Percentiles rank a stretch among this genome's conserved stretches.
Conservation (phyloP, 2,888 invertebrate genomes). For the Siphlonurus alternatus region DNA sequence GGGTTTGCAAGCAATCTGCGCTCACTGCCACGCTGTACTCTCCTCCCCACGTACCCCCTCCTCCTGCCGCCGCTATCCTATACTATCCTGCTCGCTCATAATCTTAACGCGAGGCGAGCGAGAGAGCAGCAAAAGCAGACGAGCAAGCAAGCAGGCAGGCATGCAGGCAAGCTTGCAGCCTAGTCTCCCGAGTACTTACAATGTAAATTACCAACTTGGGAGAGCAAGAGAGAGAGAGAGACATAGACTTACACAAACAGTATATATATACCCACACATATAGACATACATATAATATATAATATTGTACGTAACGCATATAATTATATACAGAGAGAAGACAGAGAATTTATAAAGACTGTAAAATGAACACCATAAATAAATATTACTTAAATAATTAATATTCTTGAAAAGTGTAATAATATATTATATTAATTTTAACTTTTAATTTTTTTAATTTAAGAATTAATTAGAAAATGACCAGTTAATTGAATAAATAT, state of each 20-base stretch:
- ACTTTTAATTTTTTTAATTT: too few relatives aligned
- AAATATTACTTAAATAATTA: background rate
- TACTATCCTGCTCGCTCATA: background rate
- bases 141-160: background rate
- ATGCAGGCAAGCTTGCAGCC: background rate
- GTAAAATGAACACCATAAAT: background rate
- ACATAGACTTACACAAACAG: background rate
- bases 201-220: constrained; percentile 4
- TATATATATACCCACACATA: background rate
- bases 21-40: background rate
- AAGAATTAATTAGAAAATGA: too few relatives aligned
- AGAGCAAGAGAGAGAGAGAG: background rate
- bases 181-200: constrained; percentile 2
- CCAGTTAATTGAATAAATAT: too few relatives aligned
- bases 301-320: background rate
- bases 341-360: background rate
- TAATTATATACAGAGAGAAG: background rate
- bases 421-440: too few relatives aligned
- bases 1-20: background rate
- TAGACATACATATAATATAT: too few relatives aligned
- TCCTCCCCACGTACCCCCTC: background rate
- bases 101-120: background rate
- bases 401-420: background rate
- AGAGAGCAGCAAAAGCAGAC: background rate
- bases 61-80: background rate